A percentile compares a stretch with the other conserved stretches of the same genome.
phyloP scores from a whole-genome alignment of 2,113 vertebrate species.

The Oxyura jamaicensis region DNA sequence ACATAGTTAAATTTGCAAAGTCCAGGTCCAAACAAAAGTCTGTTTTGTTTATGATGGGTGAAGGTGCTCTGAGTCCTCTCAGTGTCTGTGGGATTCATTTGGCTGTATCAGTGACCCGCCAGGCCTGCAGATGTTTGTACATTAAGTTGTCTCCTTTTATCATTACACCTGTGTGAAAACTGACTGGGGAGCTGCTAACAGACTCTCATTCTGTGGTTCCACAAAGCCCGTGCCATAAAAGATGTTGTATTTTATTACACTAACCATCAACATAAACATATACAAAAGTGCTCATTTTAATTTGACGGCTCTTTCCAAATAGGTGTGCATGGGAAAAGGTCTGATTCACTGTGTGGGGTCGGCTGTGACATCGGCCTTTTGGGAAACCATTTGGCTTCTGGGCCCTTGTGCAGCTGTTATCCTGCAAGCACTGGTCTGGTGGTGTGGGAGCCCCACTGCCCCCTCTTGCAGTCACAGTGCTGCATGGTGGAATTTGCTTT shows the following conservation, averaged over 20 bases:
- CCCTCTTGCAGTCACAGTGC: neutral
- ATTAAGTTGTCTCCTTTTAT: neutral
- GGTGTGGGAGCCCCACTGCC: accelerated
- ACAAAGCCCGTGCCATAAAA: neutral
- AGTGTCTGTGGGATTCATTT: neutral
- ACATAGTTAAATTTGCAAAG: neutral
- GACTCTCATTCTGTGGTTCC: accelerated
- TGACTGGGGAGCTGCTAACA: neutral
- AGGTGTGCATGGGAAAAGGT: neutral
- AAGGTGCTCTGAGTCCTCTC: neutral
- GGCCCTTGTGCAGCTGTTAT: neutral
- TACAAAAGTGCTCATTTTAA: neutral
- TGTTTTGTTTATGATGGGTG: neutral
- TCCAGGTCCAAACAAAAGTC: neutral
- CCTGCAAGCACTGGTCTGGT: neutral
- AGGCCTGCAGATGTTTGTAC: neutral
- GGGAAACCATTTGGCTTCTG: neutral
- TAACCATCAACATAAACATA: neutral
- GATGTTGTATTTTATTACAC: neutral
- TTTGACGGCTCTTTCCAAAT: neutral
- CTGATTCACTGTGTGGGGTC: neutral
- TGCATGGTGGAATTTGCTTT: neutral
- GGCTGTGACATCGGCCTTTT: accelerated
- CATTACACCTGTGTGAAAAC: neutral
- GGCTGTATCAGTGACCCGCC: neutral